A percentile compares a stretch with the other conserved stretches of the same genome.
Evolutionary conservation across 1,140 invertebrate species (phyloP).

Genomic region (Psilanteris sp.): DNA sequence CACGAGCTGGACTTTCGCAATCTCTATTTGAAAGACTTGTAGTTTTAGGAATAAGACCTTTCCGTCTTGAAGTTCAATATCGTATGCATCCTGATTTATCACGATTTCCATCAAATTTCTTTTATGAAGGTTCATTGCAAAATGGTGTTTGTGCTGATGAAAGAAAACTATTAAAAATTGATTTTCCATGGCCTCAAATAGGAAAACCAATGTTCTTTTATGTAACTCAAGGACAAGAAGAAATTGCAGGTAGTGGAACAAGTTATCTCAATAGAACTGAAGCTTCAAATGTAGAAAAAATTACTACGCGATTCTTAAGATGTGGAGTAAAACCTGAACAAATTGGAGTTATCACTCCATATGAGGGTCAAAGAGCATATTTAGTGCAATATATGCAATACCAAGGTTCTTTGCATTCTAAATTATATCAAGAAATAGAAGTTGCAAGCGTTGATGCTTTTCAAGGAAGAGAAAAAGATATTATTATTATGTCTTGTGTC

Average conservation of each 20-base stretch:
- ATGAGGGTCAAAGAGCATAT: conserved; percentile 99
- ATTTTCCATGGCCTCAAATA: conserved; percentile 98
- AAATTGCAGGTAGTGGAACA: conserved; percentile 98
- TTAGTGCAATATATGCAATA: conserved; percentile 99
- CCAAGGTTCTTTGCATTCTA: conserved; percentile 97
- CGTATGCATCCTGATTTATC: conserved; percentile 99
- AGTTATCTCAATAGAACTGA: conserved; percentile 99
- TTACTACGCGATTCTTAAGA: conserved; percentile 95
- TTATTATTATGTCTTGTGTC: conserved; percentile 99
- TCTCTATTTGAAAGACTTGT: conserved; percentile 98
- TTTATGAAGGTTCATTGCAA: conserved; percentile 99
- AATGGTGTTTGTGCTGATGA: conserved; percentile 99
- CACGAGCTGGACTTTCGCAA: conserved; percentile 96
- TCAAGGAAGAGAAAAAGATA: conserved; percentile 98
- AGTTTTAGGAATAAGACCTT: conserved; percentile 96
- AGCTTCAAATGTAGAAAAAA: conserved; percentile 98
- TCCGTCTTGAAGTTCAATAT: conserved; percentile 98
- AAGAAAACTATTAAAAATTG: conserved; percentile 91
- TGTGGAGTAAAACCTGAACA: conserved; percentile 98
- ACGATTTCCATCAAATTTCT: conserved; percentile 99
- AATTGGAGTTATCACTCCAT: conserved; percentile 99
- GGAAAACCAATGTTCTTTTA: conserved; percentile 99
- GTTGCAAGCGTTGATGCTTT: conserved; percentile 99
- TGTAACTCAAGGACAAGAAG: conserved; percentile 98
- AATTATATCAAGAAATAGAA: conserved; percentile 99